Conservation (phyloP, 2,797 vertebrate species). For the Scolopax rusticola region DNA sequence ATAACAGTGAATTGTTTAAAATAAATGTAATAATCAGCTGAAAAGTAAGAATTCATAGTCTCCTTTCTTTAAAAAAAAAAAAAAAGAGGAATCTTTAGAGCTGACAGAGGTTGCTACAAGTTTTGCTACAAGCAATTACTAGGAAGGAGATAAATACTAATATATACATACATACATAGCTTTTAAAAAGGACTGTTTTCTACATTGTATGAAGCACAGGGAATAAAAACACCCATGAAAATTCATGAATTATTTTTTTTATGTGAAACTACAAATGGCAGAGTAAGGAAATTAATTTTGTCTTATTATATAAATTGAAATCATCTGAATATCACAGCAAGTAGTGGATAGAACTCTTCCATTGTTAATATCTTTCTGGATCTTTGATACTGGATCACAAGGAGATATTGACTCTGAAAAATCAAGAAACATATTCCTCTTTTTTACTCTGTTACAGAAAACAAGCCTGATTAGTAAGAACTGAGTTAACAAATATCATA, state of each 20-base stretch:
- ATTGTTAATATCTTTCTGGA: not conserved
- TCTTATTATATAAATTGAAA: not conserved
- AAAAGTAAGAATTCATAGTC: not conserved
- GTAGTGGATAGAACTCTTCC: not conserved
- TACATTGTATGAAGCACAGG: not conserved
- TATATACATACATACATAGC: not conserved
- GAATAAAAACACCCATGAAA: not conserved
- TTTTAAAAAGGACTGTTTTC: not conserved
- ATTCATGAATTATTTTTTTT: not conserved
- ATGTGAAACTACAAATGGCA: not conserved
- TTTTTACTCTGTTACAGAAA: not conserved
- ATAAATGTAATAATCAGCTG: not conserved
- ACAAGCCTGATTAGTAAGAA: not conserved
- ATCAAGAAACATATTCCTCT: not conserved
- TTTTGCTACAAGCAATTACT: not conserved
- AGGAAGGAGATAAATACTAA: not conserved
- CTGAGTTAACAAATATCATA: accelerated
- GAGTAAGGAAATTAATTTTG: not conserved
- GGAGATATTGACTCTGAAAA: not conserved
- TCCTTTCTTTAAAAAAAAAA: not conserved
- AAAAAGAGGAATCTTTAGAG: not conserved
- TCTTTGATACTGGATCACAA: not conserved
- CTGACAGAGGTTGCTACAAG: not conserved
- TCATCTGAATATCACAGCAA: not conserved
- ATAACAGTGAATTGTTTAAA: not conserved